Evolutionary conservation across 2,113 vertebrate genomes (phyloP).

Genomic region (Tonatia bakeri): DNA sequence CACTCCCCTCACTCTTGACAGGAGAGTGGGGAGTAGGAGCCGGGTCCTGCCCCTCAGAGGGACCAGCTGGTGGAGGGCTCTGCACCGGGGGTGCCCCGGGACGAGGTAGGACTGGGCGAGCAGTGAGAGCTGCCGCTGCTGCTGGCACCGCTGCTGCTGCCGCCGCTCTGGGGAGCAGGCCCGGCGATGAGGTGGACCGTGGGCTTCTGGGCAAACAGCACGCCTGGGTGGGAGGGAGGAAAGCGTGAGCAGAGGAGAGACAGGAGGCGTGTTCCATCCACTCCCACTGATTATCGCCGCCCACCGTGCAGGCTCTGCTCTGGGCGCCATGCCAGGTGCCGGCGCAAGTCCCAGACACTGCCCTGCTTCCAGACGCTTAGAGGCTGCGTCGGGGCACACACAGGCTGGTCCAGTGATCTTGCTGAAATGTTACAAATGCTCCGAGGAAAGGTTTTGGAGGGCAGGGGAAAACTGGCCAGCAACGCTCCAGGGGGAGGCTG

Average conservation of each 20-base stretch:
- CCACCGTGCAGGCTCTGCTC: not conserved
- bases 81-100: slow-evolving; percentile 82
- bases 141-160: slow-evolving; percentile 75
- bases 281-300: not conserved
- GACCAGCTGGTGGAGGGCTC: slow-evolving; percentile 89
- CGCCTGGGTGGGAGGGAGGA: slow-evolving; percentile 68
- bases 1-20: slow-evolving; percentile 34
- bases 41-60: slow-evolving; percentile 75
- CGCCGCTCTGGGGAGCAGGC: slow-evolving; percentile 78
- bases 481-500: not conserved
- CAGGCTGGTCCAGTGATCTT: not conserved
- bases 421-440: not conserved
- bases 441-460: not conserved
- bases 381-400: not conserved
- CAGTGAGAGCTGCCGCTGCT: slow-evolving; percentile 81
- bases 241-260: not conserved
- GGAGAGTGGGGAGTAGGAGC: slow-evolving; percentile 56
- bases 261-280: rapidly evolving
- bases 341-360: not conserved
- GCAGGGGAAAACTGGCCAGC: not conserved
- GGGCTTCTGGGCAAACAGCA: slow-evolving; percentile 87
- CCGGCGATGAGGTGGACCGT: slow-evolving; percentile 83
- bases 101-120: slow-evolving; percentile 85
- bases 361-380: not conserved
- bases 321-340: rapidly evolving